Percentiles rank a stretch among this genome's conserved stretches.
These are phyloP conservation scores for Galeopterus variegatus DNA, from an alignment of 2,113 vertebrate genomes.

Conservation along the genomic window DNA sequence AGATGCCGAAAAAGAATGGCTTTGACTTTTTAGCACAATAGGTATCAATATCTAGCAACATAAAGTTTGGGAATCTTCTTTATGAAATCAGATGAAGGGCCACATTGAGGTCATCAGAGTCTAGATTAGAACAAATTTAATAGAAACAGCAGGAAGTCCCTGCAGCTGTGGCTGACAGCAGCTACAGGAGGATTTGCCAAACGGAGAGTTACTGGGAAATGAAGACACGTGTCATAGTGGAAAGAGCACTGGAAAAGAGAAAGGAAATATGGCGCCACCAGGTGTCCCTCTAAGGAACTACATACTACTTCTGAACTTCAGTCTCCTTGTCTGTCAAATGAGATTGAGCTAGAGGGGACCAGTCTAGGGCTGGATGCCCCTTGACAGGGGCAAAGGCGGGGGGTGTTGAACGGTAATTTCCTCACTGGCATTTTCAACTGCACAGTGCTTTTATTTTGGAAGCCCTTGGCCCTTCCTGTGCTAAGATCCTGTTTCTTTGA, in stretches of 20 bases:
- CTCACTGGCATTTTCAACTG: too few species aligned
- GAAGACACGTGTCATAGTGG: neutral
- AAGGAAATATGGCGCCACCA: neutral
- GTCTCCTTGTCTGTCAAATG: too few species aligned
- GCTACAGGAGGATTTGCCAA: neutral
- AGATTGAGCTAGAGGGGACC: neutral
- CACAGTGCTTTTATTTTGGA: too few species aligned
- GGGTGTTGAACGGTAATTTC: too few species aligned
- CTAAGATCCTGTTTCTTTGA: too few species aligned
- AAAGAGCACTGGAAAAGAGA: neutral
- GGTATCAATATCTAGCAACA: too few species aligned
- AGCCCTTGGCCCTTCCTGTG: too few species aligned
- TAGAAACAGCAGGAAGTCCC: neutral
- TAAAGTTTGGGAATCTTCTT: neutral
- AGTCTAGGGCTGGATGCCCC: neutral
- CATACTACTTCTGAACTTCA: neutral
- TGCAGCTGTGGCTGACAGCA: neutral
- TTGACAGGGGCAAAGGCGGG: too few species aligned
- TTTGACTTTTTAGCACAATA: too few species aligned
- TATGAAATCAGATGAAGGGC: neutral
- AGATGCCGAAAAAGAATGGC: too few species aligned
- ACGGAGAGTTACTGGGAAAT: neutral
- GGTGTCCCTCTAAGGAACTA: neutral
- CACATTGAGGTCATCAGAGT: neutral
- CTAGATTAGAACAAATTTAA: neutral